Evolutionary conservation across 1,140 invertebrate species (phyloP).

Genomic region (Hyles vespertilio): DNA sequence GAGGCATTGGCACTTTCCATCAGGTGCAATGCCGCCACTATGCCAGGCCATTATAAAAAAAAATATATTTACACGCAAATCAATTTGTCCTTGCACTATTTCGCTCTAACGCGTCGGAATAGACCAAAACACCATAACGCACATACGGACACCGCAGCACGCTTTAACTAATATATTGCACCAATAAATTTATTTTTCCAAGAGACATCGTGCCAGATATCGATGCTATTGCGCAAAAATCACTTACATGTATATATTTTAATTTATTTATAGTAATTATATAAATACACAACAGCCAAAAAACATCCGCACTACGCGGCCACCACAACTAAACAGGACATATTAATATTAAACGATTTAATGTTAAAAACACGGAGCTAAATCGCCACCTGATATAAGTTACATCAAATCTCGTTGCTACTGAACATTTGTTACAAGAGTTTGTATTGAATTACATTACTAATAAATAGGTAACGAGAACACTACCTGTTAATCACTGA

Average conservation of each 20-base stretch:
- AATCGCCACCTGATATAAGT: conserved; percentile 31
- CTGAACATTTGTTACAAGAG: conserved; percentile 29
- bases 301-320: conserved; percentile 30
- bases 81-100: too few species aligned
- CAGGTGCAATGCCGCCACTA: too few species aligned
- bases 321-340: conserved; percentile 37
- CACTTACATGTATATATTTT: conserved; percentile 18
- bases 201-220: conserved; percentile 37
- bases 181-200: conserved; percentile 22
- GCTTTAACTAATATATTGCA: conserved; percentile 5
- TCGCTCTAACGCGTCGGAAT: neutral
- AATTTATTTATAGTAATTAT: conserved; percentile 33
- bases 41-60: too few species aligned
- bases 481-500: conserved; percentile 69
- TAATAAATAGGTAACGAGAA: conserved; percentile 59
- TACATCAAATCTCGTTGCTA: conserved; percentile 44
- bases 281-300: conserved; percentile 60
- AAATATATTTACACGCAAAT: too few species aligned
- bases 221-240: conserved; percentile 20
- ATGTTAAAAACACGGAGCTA: conserved; percentile 35
- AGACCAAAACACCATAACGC: conserved; percentile 6
- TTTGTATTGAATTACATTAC: conserved; percentile 23
- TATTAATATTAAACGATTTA: conserved; percentile 23
- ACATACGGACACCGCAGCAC: neutral
- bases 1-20: too few species aligned